Evolutionary conservation across 2,113 vertebrate species (phyloP).

Genomic region (Hemiprocne comata): DNA sequence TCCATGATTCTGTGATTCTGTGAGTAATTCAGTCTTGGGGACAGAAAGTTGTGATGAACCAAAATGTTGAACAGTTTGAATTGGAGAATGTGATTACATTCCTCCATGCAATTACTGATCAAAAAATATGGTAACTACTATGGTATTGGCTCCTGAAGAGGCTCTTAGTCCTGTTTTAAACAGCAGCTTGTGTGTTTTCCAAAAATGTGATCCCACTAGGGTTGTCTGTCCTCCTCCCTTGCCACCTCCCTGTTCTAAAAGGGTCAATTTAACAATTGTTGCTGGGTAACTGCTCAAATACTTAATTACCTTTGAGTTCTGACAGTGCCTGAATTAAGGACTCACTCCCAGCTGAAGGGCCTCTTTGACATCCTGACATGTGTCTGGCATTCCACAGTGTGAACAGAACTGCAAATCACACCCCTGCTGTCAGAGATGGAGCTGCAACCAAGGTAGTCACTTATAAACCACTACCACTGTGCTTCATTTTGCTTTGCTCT

Average conservation of each 20-base stretch:
- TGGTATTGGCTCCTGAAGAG: not conserved
- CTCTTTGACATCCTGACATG: not conserved
- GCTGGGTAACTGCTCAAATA: not conserved
- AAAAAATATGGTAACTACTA: not conserved
- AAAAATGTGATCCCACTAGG: not conserved
- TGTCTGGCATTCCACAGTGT: not conserved
- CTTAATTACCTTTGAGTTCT: not conserved
- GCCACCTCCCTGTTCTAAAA: not conserved
- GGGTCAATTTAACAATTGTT: not conserved
- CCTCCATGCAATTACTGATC: not conserved
- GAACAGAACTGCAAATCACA: not conserved
- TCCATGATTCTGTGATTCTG: too few relatives aligned
- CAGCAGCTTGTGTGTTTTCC: not conserved
- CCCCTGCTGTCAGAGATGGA: not conserved
- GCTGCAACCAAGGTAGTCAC: not conserved
- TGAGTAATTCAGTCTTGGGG: not conserved
- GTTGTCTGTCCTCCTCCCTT: not conserved
- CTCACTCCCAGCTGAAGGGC: not conserved
- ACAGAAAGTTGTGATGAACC: not conserved
- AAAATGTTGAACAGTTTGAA: not conserved
- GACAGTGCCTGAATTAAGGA: not conserved
- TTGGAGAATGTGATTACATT: not conserved
- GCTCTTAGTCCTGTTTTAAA: not conserved
- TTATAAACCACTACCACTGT: not conserved
- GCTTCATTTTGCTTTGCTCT: not conserved